Evolutionary conservation across 2,888 invertebrate genomes (phyloP).

Genomic region (Ophion slaviceki): DNA sequence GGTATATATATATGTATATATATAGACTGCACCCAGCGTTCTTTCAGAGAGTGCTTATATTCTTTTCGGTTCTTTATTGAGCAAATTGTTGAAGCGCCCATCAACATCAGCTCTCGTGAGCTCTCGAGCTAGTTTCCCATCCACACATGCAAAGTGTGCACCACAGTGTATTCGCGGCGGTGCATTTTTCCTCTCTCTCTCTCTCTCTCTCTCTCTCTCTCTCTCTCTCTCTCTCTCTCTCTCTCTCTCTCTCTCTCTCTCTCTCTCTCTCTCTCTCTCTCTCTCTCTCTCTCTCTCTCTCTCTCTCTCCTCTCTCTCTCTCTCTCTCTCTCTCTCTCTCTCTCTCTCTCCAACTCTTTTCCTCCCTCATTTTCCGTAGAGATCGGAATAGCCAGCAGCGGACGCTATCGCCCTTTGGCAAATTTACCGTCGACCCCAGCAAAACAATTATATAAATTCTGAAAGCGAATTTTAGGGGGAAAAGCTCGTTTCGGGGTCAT

Average conservation of each 20-base stretch:
- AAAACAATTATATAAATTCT: conserved; percentile 83
- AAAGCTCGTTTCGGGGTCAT: conserved; percentile 77
- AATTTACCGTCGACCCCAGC: conserved; percentile 81
- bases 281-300: neutral
- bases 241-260: conserved; percentile 8
- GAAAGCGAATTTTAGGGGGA: conserved; percentile 77
- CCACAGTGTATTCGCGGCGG: conserved; percentile 17
- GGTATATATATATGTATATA: neutral
- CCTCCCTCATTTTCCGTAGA: conserved; percentile 48
- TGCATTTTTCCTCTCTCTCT: conserved; percentile 34
- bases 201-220: neutral
- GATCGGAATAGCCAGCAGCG: conserved; percentile 64
- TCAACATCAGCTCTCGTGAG: conserved; percentile 76
- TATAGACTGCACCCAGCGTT: conserved; percentile 9
- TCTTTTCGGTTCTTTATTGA: conserved; percentile 74
- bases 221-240: conserved; percentile 46
- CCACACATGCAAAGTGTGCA: conserved; percentile 37
- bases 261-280: conserved; percentile 26
- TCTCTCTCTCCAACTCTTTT: conserved; percentile 28
- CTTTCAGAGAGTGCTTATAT: conserved; percentile 68
- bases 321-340: conserved; percentile 30
- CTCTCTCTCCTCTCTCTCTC: conserved; percentile 35
- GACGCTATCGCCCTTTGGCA: conserved; percentile 72
- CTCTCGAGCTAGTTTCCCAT: conserved; percentile 23
- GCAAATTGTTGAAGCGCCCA: conserved; percentile 77